Base-by-base conservation (phyloP, 2,888 invertebrate genomes). In the Crematogaster levior region DNA sequence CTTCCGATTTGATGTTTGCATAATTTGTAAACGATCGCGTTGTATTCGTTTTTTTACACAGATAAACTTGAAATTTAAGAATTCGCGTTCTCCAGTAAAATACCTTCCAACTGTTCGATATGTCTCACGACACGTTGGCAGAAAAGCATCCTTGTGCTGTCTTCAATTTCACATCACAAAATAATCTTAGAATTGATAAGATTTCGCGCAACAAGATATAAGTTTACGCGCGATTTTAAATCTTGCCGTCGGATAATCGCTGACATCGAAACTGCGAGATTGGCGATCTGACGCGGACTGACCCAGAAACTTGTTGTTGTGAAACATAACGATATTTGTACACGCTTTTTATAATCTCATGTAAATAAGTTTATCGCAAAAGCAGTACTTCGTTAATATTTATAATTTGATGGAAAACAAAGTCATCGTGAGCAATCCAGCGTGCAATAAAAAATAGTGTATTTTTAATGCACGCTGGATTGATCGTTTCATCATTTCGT, bases 161-260 rank as follows among this genome's bases (percentile, higher is more conserved):
- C n/a, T n/a, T n/a, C n/a, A n/a, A n/a, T n/a, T n/a, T n/a, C n/a
- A n/a, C n/a, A n/a, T n/a, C n/a, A n/a, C n/a, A n/a, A n/a, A n/a
- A 6, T 6, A 5, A 34, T n/a, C 15, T 73, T 9, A 34, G 15
- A 58, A 40, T 0, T 12, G 21, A 70, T 24, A 68, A 48, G 58
- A 58, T 12, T 72, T 37, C 27, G 18, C 21, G 30, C 15, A 27
- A 21, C 21, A 3, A 24, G 61, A 48, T 18, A 27, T 40, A 12
- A 27, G 48, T 51, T 43, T 65, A 56, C 34, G 51, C 37, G 60
- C 40, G 81, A 70, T 30, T 27, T 56, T 9, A 30, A 79, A 88
- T 88, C 80, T 81, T 79, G 80, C 87, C 87, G 87, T 88, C 87
- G 86, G 87, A 86, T 61, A 74, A 24, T 63, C n/a, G 73, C 34